Evolutionary conservation across 1,140 invertebrate genomes (phyloP).

Genomic region (Apis dorsata): DNA sequence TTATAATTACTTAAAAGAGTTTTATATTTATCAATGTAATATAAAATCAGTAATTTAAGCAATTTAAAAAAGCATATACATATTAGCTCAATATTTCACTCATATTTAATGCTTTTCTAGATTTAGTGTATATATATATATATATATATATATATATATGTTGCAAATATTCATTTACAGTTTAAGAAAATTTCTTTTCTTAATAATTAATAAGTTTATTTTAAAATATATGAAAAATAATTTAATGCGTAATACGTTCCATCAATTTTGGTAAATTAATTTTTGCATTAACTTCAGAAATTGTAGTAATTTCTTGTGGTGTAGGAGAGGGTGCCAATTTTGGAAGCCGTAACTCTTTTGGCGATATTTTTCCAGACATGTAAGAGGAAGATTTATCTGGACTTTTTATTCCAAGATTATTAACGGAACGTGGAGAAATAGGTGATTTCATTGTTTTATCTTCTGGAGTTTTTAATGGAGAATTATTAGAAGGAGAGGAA

Average conservation of each 20-base stretch:
- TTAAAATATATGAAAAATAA: not conserved
- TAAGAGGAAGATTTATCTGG: constrained; percentile 31
- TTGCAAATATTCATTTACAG: not conserved
- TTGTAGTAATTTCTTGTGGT: constrained; percentile 3
- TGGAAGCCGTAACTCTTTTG: constrained; percentile 62
- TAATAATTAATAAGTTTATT: not conserved
- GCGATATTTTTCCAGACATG: constrained; percentile 48
- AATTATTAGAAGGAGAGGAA: constrained; percentile 37
- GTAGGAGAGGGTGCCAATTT: constrained; percentile 54
- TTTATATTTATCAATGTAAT: not conserved
- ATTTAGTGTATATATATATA: not conserved
- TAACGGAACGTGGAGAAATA: constrained; percentile 44
- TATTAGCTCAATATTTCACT: not conserved
- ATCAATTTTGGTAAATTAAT: constrained; percentile 65
- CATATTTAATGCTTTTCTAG: not conserved
- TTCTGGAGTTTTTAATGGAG: constrained; percentile 32
- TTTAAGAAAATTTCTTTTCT: not conserved
- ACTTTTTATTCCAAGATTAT: constrained; percentile 43
- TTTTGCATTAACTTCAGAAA: constrained; percentile 44
- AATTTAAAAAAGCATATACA: not conserved
- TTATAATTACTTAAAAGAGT: not conserved
- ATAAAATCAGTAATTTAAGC: not conserved
- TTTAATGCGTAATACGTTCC: constrained; percentile 54
- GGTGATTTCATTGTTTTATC: constrained; percentile 39
- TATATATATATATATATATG: too few relatives aligned